Evolutionary conservation across 2,888 invertebrate genomes (phyloP).

Genomic region (Luffia ferchaultella): DNA sequence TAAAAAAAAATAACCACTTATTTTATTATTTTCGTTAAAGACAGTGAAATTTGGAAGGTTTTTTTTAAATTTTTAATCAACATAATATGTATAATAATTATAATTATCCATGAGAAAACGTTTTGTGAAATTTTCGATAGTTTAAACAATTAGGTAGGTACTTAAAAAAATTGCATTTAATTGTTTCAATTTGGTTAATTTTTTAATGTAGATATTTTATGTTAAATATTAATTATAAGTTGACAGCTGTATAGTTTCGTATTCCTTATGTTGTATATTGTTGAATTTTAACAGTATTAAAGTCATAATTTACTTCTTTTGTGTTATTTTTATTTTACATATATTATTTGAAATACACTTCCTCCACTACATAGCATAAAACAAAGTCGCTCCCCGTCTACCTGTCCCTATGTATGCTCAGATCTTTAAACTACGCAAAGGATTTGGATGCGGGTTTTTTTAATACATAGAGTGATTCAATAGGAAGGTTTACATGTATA

Average conservation of each 20-base stretch:
- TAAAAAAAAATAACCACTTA: too few species aligned
- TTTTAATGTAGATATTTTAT: neutral
- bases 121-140: too few species aligned
- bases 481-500: neutral
- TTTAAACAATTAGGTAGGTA: too few species aligned
- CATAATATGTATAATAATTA: too few species aligned
- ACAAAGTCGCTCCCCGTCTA: neutral
- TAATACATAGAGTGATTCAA: neutral
- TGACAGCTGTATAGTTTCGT: slow-evolving; percentile 45
- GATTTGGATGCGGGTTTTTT: neutral
- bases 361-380: neutral
- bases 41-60: too few species aligned
- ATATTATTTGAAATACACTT: neutral
- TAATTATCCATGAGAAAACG: too few species aligned
- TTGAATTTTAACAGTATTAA: slow-evolving; percentile 64
- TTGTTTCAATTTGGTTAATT: neutral
- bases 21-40: too few species aligned
- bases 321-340: slow-evolving; percentile 4
- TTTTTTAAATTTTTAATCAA: too few species aligned
- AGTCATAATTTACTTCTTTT: slow-evolving; percentile 29
- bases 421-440: neutral
- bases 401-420: neutral
- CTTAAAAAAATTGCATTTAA: neutral
- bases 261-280: slow-evolving; percentile 53
- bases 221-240: slow-evolving; percentile 20